These are phyloP conservation scores for Brachirus orientalis DNA, from an alignment of 2,113 vertebrate species.

Conservation along the genomic window DNA sequence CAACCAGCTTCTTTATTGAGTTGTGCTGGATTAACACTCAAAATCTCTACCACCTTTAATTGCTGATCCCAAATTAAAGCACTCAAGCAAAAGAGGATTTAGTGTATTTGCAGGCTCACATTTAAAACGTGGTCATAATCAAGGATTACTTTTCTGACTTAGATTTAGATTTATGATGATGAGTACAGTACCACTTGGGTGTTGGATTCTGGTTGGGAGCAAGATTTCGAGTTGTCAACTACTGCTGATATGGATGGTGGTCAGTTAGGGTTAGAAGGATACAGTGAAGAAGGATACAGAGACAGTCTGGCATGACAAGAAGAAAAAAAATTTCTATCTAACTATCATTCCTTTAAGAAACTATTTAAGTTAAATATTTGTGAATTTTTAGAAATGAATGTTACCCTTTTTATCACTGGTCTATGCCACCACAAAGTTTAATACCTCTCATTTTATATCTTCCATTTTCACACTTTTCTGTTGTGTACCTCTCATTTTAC, in stretches of 20 bases:
- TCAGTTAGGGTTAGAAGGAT: not conserved
- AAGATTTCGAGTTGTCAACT: not conserved
- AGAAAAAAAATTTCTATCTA: not conserved
- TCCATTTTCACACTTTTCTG: not conserved
- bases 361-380: not conserved
- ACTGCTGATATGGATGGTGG: not conserved
- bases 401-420: not conserved
- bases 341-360: not conserved
- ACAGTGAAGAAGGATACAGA: not conserved
- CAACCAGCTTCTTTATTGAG: not conserved
- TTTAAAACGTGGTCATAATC: not conserved
- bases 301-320: not conserved
- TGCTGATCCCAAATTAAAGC: not conserved
- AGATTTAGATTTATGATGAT: too few species aligned
- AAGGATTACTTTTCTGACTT: not conserved
- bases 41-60: not conserved
- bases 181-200: not conserved
- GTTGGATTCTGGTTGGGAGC: not conserved
- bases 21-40: not conserved
- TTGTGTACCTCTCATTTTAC: constrained; percentile 4
- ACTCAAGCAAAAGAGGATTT: too few species aligned
- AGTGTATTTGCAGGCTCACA: not conserved
- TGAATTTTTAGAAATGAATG: not conserved
- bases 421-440: not conserved
- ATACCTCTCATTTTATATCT: not conserved